Base-by-base conservation (phyloP, 2,888 invertebrate genomes). In the Stenotaenia linearis region DNA sequence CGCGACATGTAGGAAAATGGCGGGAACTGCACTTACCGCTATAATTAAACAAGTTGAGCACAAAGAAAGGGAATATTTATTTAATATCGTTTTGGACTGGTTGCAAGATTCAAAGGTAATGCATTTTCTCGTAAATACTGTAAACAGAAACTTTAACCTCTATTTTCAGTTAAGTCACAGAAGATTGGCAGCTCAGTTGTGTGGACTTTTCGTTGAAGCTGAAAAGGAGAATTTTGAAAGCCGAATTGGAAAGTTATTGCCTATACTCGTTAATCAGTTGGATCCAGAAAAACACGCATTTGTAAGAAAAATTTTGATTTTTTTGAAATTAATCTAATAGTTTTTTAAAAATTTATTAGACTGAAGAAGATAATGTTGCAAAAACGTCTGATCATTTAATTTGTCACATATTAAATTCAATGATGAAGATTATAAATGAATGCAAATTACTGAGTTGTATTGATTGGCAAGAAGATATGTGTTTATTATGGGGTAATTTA, bases 141-240 rank as follows among this genome's bases (percentile, higher is more conserved):
- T 37, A 37, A 37, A 9, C 15, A 12, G 3, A 35, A 35, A 9
- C 15, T 61, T 61, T 9, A 10, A 21, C 1, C 5, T 15, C 10
- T 15, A 9, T 77, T 80, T 81, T 28, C 75, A 85, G 84, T 45
- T 84, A 50, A 79, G 89, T 5, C 92, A 94, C 82, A 89, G 92
- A 25, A 91, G 91, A 83, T 87, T 96, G 83, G 93, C 92, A 0
- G 92, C 93, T 0, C 93, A 94, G 85, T 86, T 96, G 0, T 90
- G 91, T 83, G 93, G 94, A 0, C 88, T 95, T 80, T 94, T 96
- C 85, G 92, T 95, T 0, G 90, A 89, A 81, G 90, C 92, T 0
- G 96, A 96, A 86, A 89, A 91, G 80, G 88, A 89, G 0, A 86
- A 89, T 1, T 96, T 97, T 85, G 90, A 91, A 82, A 86, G 87